phyloP scores from a whole-genome alignment of 2,113 vertebrate genomes.

The Hippocampus zosterae region DNA sequence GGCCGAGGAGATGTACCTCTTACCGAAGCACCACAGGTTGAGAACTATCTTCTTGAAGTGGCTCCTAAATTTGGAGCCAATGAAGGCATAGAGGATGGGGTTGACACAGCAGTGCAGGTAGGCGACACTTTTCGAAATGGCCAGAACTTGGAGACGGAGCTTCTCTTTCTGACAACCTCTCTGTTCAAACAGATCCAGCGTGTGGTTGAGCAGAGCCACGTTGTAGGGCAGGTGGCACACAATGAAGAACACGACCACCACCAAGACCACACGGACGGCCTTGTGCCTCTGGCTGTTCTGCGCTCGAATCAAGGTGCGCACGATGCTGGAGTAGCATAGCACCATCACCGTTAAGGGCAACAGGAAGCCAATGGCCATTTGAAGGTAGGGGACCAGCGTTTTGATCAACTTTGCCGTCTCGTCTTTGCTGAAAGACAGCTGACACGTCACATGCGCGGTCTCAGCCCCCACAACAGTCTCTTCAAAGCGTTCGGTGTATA shows the following conservation, averaged over 20 bases:
- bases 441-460: conserved; percentile 57
- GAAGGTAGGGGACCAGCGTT: conserved; percentile 74
- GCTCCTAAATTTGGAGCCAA: conserved; percentile 86
- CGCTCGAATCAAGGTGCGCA: conserved; percentile 72
- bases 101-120: conserved; percentile 93
- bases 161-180: conserved; percentile 62
- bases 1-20: conserved; percentile 60
- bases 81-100: conserved; percentile 88
- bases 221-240: conserved; percentile 87
- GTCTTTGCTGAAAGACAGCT: conserved; percentile 51
- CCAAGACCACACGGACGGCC: conserved; percentile 81
- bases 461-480: rapidly evolving
- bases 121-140: conserved; percentile 73
- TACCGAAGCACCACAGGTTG: conserved; percentile 75
- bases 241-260: conserved; percentile 81
- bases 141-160: conserved; percentile 40
- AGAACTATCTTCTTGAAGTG: conserved; percentile 79
- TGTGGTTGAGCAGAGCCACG: conserved; percentile 71
- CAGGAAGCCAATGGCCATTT: conserved; percentile 82
- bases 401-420: conserved; percentile 68
- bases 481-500: conserved; percentile 61
- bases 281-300: conserved; percentile 81
- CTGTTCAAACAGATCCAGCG: conserved; percentile 59
- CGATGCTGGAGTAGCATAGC: conserved; percentile 79
- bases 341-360: conserved; percentile 81